Conservation (phyloP, 1,140 invertebrate genomes). For the Proctacanthus coquilletti region DNA sequence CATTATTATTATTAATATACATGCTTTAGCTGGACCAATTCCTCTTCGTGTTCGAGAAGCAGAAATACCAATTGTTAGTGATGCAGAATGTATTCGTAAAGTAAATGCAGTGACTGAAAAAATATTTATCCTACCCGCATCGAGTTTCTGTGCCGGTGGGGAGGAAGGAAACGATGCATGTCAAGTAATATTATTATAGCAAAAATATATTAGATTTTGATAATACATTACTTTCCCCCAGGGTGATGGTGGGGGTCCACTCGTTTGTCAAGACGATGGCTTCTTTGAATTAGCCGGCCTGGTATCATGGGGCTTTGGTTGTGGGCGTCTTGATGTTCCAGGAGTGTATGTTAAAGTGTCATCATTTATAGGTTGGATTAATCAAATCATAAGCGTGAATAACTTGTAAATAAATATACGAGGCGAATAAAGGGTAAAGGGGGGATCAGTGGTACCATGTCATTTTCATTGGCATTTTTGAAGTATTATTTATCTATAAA, state of each 20-base stretch:
- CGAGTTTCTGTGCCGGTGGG: slow-evolving; percentile 85
- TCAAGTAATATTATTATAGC: slow-evolving; percentile 42
- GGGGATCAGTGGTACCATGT: too few relatives aligned
- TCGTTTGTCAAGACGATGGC: slow-evolving; percentile 83
- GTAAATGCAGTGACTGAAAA: slow-evolving; percentile 89
- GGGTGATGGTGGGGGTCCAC: slow-evolving; percentile 81
- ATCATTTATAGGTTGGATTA: slow-evolving; percentile 90
- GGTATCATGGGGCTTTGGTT: slow-evolving; percentile 77
- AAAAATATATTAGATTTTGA: slow-evolving; percentile 1
- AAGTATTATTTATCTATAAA: too few relatives aligned
- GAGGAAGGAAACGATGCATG: slow-evolving; percentile 86
- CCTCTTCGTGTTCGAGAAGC: slow-evolving; percentile 76
- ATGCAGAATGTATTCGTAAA: slow-evolving; percentile 78
- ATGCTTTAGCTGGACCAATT: slow-evolving; percentile 66
- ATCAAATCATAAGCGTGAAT: slow-evolving; percentile 91
- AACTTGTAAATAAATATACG: slow-evolving; percentile 49
- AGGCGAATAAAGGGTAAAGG: too few relatives aligned
- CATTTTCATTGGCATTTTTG: too few relatives aligned
- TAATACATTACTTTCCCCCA: slow-evolving; percentile 31
- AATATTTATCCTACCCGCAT: slow-evolving; percentile 80
- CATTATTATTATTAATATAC: background rate
- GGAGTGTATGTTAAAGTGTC: slow-evolving; percentile 90
- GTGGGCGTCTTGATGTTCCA: slow-evolving; percentile 72
- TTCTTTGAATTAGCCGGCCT: slow-evolving; percentile 82
- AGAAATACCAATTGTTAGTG: slow-evolving; percentile 83